These are phyloP conservation scores for Phacellophora camtschatica DNA, from an alignment of 30 jellyfish, hydroid and myxozoan species.

Conservation along the genomic window DNA sequence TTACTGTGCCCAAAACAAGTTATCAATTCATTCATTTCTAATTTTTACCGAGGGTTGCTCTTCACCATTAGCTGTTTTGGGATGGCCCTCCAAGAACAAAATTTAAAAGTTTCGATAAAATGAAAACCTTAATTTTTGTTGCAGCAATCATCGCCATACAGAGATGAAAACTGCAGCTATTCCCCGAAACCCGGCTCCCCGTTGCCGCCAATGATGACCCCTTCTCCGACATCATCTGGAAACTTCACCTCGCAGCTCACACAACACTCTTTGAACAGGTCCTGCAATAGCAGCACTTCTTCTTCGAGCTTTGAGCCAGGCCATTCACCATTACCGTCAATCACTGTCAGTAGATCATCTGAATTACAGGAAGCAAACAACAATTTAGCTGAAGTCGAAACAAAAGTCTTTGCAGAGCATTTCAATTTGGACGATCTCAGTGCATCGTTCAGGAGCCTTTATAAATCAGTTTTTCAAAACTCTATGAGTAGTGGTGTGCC, in stretches of 20 bases:
- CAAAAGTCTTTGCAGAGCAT: constrained; percentile 70
- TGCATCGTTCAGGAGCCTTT: constrained; percentile 89
- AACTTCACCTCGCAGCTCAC: constrained; percentile 31
- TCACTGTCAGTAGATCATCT: constrained; percentile 44
- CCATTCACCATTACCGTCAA: constrained; percentile 84
- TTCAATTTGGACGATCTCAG: constrained; percentile 85
- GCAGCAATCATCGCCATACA: constrained; percentile 93
- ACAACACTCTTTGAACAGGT: constrained; percentile 42
- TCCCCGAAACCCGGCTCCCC: constrained; percentile 65
- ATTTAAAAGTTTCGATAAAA: too few species aligned
- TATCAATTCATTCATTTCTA: too few species aligned
- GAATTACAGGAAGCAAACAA: background rate
- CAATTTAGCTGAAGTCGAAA: constrained; percentile 42
- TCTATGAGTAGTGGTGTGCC: constrained; percentile 20
- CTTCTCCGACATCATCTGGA: constrained; percentile 55
- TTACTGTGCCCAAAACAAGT: too few species aligned
- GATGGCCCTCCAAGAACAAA: too few species aligned
- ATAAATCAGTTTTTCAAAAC: constrained; percentile 85
- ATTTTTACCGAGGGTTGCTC: too few species aligned
- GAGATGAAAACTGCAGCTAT: constrained; percentile 56
- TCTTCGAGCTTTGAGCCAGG: constrained; percentile 68
- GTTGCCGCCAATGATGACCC: constrained; percentile 39
- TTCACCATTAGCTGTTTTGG: too few species aligned
- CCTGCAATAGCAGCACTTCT: constrained; percentile 68
- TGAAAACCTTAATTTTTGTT: background rate